phyloP scores from a whole-genome alignment of 2,888 invertebrate genomes.

The Ommatoiulus sabulosus region DNA sequence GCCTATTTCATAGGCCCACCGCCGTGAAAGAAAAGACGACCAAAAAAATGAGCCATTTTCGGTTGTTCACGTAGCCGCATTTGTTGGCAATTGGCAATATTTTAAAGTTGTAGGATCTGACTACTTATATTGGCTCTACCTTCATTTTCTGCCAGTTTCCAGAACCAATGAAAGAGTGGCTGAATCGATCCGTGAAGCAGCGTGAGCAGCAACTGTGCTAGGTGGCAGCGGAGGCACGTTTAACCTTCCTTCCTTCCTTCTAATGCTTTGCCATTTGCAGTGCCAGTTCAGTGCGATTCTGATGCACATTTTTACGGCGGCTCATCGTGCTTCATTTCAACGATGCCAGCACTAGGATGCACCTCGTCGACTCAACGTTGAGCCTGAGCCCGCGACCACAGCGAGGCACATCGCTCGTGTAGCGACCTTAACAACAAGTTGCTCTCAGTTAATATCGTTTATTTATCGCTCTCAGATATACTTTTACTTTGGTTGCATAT shows the following conservation, averaged over 20 bases:
- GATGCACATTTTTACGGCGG: constrained; percentile 19
- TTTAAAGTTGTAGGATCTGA: constrained; percentile 31
- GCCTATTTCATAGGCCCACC: not conserved
- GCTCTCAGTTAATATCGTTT: constrained; percentile 22
- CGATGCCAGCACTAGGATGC: not conserved
- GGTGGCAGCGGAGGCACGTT: constrained; percentile 44
- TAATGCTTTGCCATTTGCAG: constrained; percentile 19
- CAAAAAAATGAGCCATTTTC: not conserved
- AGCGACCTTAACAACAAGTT: not conserved
- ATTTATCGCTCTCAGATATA: not conserved
- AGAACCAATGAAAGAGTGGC: constrained; percentile 48
- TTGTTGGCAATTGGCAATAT: constrained; percentile 30
- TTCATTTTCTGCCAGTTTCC: constrained; percentile 48
- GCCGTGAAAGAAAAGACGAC: not conserved
- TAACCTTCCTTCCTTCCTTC: constrained; percentile 42
- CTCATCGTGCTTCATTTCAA: not conserved
- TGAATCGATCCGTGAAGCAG: constrained; percentile 33
- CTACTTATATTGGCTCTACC: constrained; percentile 47
- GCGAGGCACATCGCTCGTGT: not conserved
- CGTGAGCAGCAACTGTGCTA: constrained; percentile 48
- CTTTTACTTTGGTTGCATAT: not conserved
- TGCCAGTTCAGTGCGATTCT: constrained; percentile 27
- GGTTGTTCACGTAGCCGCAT: not conserved
- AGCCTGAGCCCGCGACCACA: not conserved
- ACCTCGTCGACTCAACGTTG: constrained; percentile 1